Base-by-base conservation (phyloP, 2,113 vertebrate species). In the Plecotus auritus region DNA sequence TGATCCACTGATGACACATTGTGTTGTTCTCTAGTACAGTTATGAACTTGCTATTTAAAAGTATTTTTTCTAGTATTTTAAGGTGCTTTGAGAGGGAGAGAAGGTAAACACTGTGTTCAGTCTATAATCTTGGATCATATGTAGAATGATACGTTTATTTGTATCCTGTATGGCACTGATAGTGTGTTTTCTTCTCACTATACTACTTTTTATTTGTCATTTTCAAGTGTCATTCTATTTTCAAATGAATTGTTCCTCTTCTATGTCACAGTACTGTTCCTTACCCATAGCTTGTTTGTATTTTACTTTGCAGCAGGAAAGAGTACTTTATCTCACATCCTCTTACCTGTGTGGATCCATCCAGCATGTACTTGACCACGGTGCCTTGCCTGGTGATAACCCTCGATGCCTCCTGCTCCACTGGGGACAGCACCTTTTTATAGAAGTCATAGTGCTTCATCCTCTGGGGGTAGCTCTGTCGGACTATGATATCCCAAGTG, bases 341-440 rank as follows among this genome's bases (percentile, higher is more conserved):
- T 23, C 26, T 87, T 97, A 99, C 99, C 99, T 99, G 96, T 28
- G 98, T 98, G 86, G 99, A 99, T 32, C 99, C 98, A 84, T 99
- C 98, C 97, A 98, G 95, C 98, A 99, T 98, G 95, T 98, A 97
- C 85, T 98, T 99, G 95, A 99, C 88, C 61, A 99, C 99, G 12
- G 99, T 98, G 90, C 99, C 99, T 96, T 99, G 98, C 66, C 95
- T 95, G 84, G 98, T 99, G 95, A 99, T 97, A 40, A 98, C 97
- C 88, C 99, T 99, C 2, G 99, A 99, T 32, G 97, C 90, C 89
- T 99, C 99, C 85, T 98, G 98, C 5, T 98, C 97, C 1, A 61
- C 1, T 9, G 98, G 98, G 10, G 96, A 97, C 18, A 84, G 91
- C 40, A 93, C 90, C 1, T 90, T 20, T 49, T 91, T 64, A 61